Percentiles rank a stretch among this genome's conserved stretches.
These are phyloP conservation scores for Neosilurus hyrtlii DNA, from an alignment of 2,797 vertebrate species.

Conservation along the genomic window DNA sequence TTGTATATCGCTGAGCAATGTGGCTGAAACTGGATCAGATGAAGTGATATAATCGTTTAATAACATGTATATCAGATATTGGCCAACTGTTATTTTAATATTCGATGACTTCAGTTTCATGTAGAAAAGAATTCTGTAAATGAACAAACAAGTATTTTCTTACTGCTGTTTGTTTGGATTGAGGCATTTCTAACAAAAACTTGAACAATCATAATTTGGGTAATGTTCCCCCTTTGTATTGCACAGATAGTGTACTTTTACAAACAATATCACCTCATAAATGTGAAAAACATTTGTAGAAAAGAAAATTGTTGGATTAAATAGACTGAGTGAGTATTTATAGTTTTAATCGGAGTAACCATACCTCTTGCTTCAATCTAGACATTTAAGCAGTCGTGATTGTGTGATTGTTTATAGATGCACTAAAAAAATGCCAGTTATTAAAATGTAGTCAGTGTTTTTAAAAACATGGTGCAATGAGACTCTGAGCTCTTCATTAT, in stretches of 20 bases:
- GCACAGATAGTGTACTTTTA: constrained; percentile 32
- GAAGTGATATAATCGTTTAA: constrained; percentile 14
- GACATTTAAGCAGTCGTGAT: not conserved
- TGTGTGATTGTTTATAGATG: constrained; percentile 19
- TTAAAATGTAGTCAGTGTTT: constrained; percentile 11
- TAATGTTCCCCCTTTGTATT: constrained; percentile 23
- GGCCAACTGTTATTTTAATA: not conserved
- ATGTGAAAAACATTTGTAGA: constrained; percentile 43
- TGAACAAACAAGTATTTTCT: constrained; percentile 30
- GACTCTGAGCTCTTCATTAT: not conserved
- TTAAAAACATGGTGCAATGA: not conserved
- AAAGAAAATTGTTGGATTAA: constrained; percentile 1
- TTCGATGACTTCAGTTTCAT: constrained; percentile 30
- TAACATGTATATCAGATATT: constrained; percentile 17
- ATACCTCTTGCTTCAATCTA: not conserved
- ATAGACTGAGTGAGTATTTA: constrained; percentile 20
- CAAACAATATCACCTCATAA: constrained; percentile 35
- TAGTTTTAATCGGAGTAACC: constrained; percentile 30
- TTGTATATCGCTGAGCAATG: constrained; percentile 51
- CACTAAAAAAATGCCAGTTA: constrained; percentile 26
- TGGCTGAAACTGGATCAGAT: constrained; percentile 26
- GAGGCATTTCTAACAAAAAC: constrained; percentile 45
- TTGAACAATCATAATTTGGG: constrained; percentile 43
- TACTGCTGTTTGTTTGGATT: constrained; percentile 30
- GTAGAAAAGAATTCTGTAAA: constrained; percentile 21